Conservation (phyloP, 2,797 vertebrate species). For the Sarcophilus harrisii region DNA sequence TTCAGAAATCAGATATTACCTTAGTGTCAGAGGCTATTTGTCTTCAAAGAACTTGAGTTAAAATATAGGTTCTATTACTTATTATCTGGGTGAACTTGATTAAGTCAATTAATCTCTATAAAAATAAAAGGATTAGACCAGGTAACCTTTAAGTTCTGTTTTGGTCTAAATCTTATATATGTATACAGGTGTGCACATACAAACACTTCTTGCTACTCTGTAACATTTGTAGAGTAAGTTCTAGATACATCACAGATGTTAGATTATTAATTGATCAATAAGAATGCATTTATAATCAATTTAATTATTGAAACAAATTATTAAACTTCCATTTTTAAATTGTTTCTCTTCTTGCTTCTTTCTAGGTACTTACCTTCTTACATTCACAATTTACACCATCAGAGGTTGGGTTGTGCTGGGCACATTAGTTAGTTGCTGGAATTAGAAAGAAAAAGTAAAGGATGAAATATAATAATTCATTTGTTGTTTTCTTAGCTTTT, state of each 20-base stretch:
- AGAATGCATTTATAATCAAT: not conserved
- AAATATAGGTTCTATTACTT: not conserved
- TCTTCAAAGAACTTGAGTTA: not conserved
- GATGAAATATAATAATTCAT: not conserved
- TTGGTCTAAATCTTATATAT: not conserved
- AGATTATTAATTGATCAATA: not conserved
- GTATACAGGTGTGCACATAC: not conserved
- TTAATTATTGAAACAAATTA: not conserved
- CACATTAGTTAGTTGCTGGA: not conserved
- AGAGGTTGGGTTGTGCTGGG: not conserved
- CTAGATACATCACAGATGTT: not conserved
- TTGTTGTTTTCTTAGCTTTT: not conserved
- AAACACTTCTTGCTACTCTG: not conserved
- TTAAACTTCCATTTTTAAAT: conserved; percentile 25
- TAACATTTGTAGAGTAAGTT: conserved; percentile 39
- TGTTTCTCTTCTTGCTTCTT: not conserved
- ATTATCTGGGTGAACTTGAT: not conserved
- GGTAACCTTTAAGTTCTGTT: not conserved
- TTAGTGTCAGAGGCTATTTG: not conserved
- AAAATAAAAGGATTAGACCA: not conserved
- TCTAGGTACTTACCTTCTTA: not conserved
- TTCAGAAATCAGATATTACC: not conserved
- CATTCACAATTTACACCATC: conserved; percentile 7
- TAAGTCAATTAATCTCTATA: not conserved
- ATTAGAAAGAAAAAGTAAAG: not conserved